phyloP scores from a whole-genome alignment of 2,888 invertebrate species.

The Slavum lentiscoides region DNA sequence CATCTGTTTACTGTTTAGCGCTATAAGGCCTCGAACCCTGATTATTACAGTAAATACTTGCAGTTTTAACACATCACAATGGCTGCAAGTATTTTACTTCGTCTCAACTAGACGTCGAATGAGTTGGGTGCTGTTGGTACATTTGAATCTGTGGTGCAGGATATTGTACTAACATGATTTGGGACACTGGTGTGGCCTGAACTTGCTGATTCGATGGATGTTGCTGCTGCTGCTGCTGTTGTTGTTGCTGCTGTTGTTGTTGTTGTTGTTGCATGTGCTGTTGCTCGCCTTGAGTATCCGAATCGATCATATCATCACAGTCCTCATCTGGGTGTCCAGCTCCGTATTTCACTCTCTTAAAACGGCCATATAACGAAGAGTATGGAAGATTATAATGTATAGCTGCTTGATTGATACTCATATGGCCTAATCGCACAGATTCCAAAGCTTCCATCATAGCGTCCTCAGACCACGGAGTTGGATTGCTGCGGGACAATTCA shows the following conservation, averaged over 20 bases:
- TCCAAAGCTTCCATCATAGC: slow-evolving; percentile 89
- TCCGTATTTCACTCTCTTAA: slow-evolving; percentile 84
- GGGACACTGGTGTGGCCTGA: slow-evolving; percentile 55
- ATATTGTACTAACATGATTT: slow-evolving; percentile 58
- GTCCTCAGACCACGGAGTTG: slow-evolving; percentile 93
- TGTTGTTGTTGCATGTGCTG: slow-evolving; percentile 52
- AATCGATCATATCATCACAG: slow-evolving; percentile 45
- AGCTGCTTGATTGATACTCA: slow-evolving; percentile 92
- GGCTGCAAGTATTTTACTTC: slow-evolving; percentile 55
- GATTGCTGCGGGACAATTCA: slow-evolving; percentile 83
- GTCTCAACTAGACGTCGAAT: slow-evolving; percentile 55
- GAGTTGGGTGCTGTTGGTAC: slow-evolving; percentile 56
- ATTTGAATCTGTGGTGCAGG: slow-evolving; percentile 57
- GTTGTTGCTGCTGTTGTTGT: slow-evolving; percentile 45
- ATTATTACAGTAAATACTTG: slow-evolving; percentile 30
- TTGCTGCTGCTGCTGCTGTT: slow-evolving; percentile 53
- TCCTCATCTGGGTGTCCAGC: slow-evolving; percentile 59
- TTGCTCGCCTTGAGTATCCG: slow-evolving; percentile 47
- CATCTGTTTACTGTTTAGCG: too few species aligned
- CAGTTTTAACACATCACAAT: slow-evolving; percentile 50
- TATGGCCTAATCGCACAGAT: slow-evolving; percentile 85
- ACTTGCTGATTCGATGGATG: slow-evolving; percentile 45
- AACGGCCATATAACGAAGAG: slow-evolving; percentile 84
- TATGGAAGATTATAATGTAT: slow-evolving; percentile 90
- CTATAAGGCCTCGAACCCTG: too few species aligned